Evolutionary conservation across 2,797 vertebrate species (phyloP).

Genomic region (Falco concolor): DNA sequence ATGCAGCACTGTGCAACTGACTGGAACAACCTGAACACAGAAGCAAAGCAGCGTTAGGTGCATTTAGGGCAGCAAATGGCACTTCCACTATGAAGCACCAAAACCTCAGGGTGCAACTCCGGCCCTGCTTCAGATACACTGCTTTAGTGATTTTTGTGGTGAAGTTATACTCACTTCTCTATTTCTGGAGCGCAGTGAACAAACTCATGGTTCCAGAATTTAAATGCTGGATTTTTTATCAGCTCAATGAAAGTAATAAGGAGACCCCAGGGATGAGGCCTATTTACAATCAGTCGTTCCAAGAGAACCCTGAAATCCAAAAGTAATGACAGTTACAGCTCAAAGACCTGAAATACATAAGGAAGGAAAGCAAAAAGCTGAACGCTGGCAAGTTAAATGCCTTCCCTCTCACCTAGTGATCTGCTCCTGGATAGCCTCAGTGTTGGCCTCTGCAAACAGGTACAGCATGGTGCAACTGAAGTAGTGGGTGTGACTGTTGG

Average conservation of each 20-base stretch:
- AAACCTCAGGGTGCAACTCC: neutral
- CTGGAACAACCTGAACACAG: slow-evolving; percentile 88
- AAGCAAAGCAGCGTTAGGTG: neutral
- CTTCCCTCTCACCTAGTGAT: slow-evolving; percentile 86
- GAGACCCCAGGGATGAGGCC: slow-evolving; percentile 98
- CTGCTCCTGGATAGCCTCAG: slow-evolving; percentile 98
- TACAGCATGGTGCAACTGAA: slow-evolving; percentile 99
- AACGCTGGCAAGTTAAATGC: fast-evolving
- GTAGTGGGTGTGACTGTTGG: slow-evolving; percentile 99
- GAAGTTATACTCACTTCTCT: slow-evolving; percentile 86
- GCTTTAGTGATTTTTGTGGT: neutral
- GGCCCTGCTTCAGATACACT: fast-evolving
- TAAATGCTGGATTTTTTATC: slow-evolving; percentile 99
- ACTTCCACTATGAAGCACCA: neutral
- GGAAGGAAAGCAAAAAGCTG: neutral
- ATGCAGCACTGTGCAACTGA: slow-evolving; percentile 99
- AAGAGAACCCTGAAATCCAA: slow-evolving; percentile 85
- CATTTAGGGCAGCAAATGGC: fast-evolving
- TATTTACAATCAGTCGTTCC: slow-evolving; percentile 98
- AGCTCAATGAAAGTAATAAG: slow-evolving; percentile 99
- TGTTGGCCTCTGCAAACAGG: slow-evolving; percentile 97
- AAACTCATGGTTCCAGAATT: slow-evolving; percentile 99
- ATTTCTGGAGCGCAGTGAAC: slow-evolving; percentile 99
- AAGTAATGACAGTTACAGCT: neutral
- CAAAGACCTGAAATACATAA: neutral